Percentiles rank a stretch among this genome's conserved stretches.
phyloP scores from a whole-genome alignment of 2,888 invertebrate species.

The Entomobrya proxima region DNA sequence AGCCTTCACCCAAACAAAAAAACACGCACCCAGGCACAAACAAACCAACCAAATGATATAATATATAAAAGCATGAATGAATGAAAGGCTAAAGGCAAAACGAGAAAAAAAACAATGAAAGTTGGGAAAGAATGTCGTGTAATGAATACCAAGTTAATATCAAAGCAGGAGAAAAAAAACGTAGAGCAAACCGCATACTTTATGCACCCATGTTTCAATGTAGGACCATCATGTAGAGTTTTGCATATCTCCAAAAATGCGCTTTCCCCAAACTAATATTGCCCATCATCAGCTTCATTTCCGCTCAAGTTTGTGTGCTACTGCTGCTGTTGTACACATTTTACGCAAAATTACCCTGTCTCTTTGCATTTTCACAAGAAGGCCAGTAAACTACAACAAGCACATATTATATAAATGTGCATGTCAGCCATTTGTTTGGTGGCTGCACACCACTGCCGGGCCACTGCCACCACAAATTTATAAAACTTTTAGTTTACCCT shows the following conservation, averaged over 20 bases:
- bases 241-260: no score
- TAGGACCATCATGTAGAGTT: no score
- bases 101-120: slow-evolving; percentile 32
- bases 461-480: not conserved
- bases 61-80: slow-evolving; percentile 5
- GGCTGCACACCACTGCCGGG: not conserved
- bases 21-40: not conserved
- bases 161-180: not conserved
- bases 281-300: slow-evolving; percentile 65
- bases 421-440: slow-evolving; percentile 54
- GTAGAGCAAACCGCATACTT: no score
- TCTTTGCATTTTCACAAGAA: slow-evolving; percentile 59
- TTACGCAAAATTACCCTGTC: slow-evolving; percentile 68
- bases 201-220: no score
- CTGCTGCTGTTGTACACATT: slow-evolving; percentile 49
- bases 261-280: slow-evolving; percentile 33
- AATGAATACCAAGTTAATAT: slow-evolving; percentile 44
- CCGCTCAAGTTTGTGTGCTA: slow-evolving; percentile 5
- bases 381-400: slow-evolving; percentile 52
- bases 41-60: slow-evolving; percentile 1
- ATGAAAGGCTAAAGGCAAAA: slow-evolving; percentile 13
- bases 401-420: no score
- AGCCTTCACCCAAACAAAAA: not conserved
- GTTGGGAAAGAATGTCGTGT: slow-evolving; percentile 6
- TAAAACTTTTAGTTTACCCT: no score